phyloP scores from a whole-genome alignment of 2,797 vertebrate genomes.

The Anisognathus igniventris region DNA sequence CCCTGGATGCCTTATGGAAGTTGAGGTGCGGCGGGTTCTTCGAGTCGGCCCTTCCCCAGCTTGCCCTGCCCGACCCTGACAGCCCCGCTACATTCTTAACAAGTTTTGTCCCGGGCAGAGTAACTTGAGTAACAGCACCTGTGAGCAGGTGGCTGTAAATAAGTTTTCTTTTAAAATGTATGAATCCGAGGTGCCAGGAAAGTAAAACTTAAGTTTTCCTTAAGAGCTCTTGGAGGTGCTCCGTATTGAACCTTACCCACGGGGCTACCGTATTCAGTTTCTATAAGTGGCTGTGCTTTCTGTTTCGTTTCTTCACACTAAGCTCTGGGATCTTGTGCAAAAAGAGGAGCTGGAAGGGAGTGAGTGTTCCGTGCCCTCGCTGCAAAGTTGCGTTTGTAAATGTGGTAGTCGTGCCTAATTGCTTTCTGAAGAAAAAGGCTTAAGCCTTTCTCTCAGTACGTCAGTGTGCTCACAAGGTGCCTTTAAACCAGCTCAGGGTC shows the following conservation, averaged over 20 bases:
- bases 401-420: accelerated
- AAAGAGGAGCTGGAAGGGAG: too few species aligned
- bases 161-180: neutral
- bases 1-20: neutral
- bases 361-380: accelerated
- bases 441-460: neutral
- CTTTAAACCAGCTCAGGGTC: neutral
- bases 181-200: neutral
- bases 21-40: neutral
- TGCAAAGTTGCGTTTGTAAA: neutral
- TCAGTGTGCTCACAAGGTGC: neutral
- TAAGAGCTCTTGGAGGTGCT: neutral
- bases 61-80: too few species aligned
- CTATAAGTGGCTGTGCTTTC: neutral
- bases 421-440: neutral
- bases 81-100: accelerated
- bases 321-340: accelerated
- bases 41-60: too few species aligned
- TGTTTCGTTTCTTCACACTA: accelerated
- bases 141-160: neutral
- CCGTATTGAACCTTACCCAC: accelerated
- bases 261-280: accelerated
- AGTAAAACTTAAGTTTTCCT: neutral
- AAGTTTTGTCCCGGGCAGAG: neutral
- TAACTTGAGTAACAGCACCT: neutral